Evolutionary conservation across 2,888 invertebrate species (phyloP).

Genomic region (Drosophila antonietae): DNA sequence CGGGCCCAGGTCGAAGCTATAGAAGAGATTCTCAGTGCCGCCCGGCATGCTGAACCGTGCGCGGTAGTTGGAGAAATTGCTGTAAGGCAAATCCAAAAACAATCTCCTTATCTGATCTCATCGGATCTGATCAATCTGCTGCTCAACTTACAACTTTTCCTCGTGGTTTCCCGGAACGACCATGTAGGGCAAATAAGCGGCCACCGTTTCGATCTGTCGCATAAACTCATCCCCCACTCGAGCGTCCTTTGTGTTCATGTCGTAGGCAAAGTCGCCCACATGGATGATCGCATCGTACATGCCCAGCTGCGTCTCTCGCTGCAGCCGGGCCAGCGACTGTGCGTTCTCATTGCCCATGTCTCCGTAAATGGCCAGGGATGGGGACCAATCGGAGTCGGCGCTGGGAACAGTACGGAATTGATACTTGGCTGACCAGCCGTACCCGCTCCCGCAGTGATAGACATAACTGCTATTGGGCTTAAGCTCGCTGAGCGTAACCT

Average conservation of each 20-base stretch:
- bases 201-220: constrained; percentile 95
- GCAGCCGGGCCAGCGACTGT: constrained; percentile 91
- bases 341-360: constrained; percentile 98
- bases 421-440: constrained; percentile 93
- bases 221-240: constrained; percentile 96
- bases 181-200: constrained; percentile 97
- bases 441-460: constrained; percentile 92
- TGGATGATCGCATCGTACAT: constrained; percentile 95
- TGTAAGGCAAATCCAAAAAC: constrained; percentile 82
- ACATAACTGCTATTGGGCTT: constrained; percentile 88
- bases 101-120: background rate
- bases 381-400: constrained; percentile 89
- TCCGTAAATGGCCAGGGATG: constrained; percentile 94
- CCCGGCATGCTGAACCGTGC: constrained; percentile 97
- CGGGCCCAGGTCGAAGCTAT: constrained; percentile 95
- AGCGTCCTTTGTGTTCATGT: constrained; percentile 93
- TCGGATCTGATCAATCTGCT: background rate
- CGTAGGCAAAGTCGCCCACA: constrained; percentile 98
- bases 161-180: constrained; percentile 97
- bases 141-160: constrained; percentile 88
- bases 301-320: constrained; percentile 92
- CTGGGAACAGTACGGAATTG: constrained; percentile 90
- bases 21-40: constrained; percentile 89
- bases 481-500: constrained; percentile 86
- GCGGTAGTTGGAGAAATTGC: constrained; percentile 98